Percentiles rank a stretch among this genome's conserved stretches.
These are phyloP conservation scores for Grus americana DNA, from an alignment of 2,113 vertebrate species.

Conservation along the genomic window DNA sequence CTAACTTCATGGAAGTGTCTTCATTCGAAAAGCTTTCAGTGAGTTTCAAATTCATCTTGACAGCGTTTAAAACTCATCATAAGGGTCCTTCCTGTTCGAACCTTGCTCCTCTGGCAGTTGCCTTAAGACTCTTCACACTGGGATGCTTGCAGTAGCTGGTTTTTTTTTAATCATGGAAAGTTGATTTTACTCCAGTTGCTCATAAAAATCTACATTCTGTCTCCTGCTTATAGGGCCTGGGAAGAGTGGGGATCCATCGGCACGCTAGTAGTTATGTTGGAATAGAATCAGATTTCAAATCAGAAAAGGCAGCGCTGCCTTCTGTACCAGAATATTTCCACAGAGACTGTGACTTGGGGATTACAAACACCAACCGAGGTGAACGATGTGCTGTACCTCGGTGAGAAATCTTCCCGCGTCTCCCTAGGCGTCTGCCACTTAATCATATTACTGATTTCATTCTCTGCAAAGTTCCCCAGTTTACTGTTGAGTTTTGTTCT, in stretches of 20 bases:
- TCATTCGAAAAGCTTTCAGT: background rate
- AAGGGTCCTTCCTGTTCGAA: background rate
- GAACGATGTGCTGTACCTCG: background rate
- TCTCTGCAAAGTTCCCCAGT: background rate
- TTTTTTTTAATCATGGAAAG: background rate
- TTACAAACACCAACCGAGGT: background rate
- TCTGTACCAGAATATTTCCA: background rate
- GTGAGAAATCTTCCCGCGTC: background rate
- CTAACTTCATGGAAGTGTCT: background rate
- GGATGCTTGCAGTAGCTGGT: background rate
- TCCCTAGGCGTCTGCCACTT: background rate
- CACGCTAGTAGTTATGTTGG: background rate
- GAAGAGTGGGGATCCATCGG: background rate
- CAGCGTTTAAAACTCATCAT: background rate
- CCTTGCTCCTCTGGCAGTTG: background rate
- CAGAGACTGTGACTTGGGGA: background rate
- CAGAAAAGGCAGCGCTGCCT: background rate
- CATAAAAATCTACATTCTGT: background rate
- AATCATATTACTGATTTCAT: background rate
- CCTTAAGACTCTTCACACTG: background rate
- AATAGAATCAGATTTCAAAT: background rate
- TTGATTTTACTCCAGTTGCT: background rate
- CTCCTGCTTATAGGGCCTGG: background rate
- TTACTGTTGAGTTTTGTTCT: background rate
- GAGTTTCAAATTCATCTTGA: background rate